Percentiles rank a stretch among this genome's conserved stretches.
These are phyloP conservation scores for Chirona hameri DNA, from an alignment of 2,888 invertebrate genomes.

Conservation along the genomic window DNA sequence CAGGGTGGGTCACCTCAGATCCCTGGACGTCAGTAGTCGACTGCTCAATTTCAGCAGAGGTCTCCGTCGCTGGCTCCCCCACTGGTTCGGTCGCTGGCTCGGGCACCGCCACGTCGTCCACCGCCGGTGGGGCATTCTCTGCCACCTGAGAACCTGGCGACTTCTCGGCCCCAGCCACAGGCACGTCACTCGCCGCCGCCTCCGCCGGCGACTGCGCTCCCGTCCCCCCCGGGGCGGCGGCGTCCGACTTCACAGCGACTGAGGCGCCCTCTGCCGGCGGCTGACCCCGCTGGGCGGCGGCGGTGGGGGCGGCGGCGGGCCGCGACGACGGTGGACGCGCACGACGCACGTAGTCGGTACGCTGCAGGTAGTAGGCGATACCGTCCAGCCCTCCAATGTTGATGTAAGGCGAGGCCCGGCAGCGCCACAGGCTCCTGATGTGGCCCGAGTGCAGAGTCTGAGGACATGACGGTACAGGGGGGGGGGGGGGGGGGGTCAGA, in stretches of 20 bases:
- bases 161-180: not conserved
- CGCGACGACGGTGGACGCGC: too few relatives aligned
- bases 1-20: too few relatives aligned
- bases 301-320: too few relatives aligned
- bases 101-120: too few relatives aligned
- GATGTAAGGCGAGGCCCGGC: slow-evolving; percentile 34
- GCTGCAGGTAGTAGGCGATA: slow-evolving; percentile 35
- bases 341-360: slow-evolving; percentile 32
- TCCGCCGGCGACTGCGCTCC: not conserved
- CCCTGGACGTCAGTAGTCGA: too few relatives aligned
- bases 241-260: not conserved
- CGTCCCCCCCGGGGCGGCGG: not conserved
- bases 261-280: not conserved
- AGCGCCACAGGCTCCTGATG: slow-evolving; percentile 36
- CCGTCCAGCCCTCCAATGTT: slow-evolving; percentile 39
- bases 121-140: too few relatives aligned
- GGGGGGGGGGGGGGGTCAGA: too few relatives aligned
- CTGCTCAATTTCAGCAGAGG: too few relatives aligned
- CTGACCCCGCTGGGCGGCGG: too few relatives aligned
- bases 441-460: slow-evolving; percentile 35
- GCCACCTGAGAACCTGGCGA: not conserved
- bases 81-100: too few relatives aligned
- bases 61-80: too few relatives aligned
- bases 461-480: too few relatives aligned
- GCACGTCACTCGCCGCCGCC: not conserved